Percentiles rank a stretch among this genome's conserved stretches.
phyloP scores from a whole-genome alignment of 2,888 invertebrate genomes.

The Erebia aethiops region DNA sequence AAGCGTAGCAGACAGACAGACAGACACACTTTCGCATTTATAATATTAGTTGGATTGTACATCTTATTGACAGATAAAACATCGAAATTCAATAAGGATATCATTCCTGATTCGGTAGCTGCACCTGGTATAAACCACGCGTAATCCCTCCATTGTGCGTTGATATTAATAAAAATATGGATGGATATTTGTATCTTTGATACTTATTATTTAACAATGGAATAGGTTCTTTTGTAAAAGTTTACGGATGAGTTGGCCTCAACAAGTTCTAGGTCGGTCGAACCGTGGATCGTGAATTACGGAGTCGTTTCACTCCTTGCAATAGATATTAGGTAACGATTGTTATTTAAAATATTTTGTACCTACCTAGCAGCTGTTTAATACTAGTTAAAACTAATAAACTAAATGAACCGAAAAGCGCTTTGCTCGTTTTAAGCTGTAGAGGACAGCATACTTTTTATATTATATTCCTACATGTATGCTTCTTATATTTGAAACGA shows the following conservation, averaged over 20 bases:
- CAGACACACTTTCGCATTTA: too few relatives aligned
- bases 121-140: slow-evolving; percentile 72
- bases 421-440: too few relatives aligned
- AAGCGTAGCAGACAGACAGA: too few relatives aligned
- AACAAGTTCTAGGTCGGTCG: slow-evolving; percentile 52
- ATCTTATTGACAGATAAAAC: slow-evolving; percentile 21
- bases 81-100: slow-evolving; percentile 29
- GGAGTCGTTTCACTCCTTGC: slow-evolving; percentile 22
- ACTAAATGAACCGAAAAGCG: too few relatives aligned
- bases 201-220: slow-evolving; percentile 73
- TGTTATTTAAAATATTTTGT: slow-evolving; percentile 17
- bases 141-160: slow-evolving; percentile 78
- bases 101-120: slow-evolving; percentile 53
- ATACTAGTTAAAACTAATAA: too few relatives aligned
- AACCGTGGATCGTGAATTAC: slow-evolving; percentile 42
- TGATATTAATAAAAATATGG: slow-evolving; percentile 82
- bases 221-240: slow-evolving; percentile 65
- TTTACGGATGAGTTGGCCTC: slow-evolving; percentile 72
- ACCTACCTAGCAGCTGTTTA: neutral
- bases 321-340: slow-evolving; percentile 24
- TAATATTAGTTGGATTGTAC: too few relatives aligned
- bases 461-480: too few relatives aligned
- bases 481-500: too few relatives aligned
- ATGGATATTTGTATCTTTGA: slow-evolving; percentile 71
- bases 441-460: too few relatives aligned